Evolutionary conservation across 2,888 invertebrate species (phyloP).

Genomic region (Esperia sulphurella): DNA sequence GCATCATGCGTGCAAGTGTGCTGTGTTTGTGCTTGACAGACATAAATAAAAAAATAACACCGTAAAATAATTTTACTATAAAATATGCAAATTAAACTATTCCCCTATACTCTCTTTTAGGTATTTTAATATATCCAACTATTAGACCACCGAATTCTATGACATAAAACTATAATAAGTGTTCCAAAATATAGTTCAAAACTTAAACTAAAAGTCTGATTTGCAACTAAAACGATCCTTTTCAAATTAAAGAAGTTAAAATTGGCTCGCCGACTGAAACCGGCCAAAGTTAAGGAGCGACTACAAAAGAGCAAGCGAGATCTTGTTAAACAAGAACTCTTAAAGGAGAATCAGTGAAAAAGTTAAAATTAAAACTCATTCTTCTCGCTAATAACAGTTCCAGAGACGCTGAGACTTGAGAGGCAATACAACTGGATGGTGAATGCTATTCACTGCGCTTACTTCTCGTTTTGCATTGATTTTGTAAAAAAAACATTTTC

Average conservation of each 20-base stretch:
- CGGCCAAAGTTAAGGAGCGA: constrained; percentile 32
- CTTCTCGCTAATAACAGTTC: constrained; percentile 34
- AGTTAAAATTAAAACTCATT: constrained; percentile 65
- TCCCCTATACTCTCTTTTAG: too few relatives aligned
- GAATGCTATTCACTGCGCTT: background rate
- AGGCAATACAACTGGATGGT: constrained; percentile 11
- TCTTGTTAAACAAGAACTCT: constrained; percentile 61
- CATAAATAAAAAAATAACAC: too few relatives aligned
- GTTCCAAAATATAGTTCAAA: constrained; percentile 1
- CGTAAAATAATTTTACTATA: too few relatives aligned
- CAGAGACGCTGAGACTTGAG: constrained; percentile 7
- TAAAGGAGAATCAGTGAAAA: constrained; percentile 51
- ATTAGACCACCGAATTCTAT: too few relatives aligned
- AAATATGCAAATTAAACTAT: too few relatives aligned
- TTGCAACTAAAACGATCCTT: constrained; percentile 36
- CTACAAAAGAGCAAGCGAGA: constrained; percentile 51
- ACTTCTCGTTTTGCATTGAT: background rate
- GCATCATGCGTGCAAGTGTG: background rate
- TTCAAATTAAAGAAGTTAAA: constrained; percentile 55
- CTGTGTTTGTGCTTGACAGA: background rate
- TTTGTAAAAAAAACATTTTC: background rate
- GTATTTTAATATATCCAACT: too few relatives aligned
- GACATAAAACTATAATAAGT: background rate
- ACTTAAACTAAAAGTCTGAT: constrained; percentile 24
- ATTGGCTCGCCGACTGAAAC: constrained; percentile 38